These are phyloP conservation scores for Orthochromis indermauri DNA, from an alignment of 2,113 vertebrate species.

Conservation along the genomic window DNA sequence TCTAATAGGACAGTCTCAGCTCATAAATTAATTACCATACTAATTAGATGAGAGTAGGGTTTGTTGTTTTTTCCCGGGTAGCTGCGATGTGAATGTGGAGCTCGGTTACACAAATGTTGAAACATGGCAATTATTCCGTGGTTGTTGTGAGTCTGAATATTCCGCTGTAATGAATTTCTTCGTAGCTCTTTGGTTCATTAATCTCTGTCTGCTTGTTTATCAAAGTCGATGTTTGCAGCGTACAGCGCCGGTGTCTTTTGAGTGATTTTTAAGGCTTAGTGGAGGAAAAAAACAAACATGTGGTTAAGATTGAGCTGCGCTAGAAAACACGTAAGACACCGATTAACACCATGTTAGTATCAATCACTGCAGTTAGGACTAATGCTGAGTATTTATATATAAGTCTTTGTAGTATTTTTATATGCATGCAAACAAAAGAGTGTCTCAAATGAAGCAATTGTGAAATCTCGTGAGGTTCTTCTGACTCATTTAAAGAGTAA, in stretches of 20 bases:
- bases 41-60: constrained; percentile 20
- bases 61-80: constrained; percentile 7
- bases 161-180: constrained; percentile 36
- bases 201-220: constrained; percentile 46
- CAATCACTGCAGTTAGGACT: background rate
- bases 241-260: background rate
- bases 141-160: constrained; percentile 30
- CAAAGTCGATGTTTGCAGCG: constrained; percentile 18
- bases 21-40: constrained; percentile 34
- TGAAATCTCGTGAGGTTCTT: background rate
- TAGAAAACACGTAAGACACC: background rate
- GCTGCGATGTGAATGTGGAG: background rate
- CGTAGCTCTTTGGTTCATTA: constrained; percentile 36
- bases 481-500: background rate
- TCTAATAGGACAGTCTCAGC: background rate
- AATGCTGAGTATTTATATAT: background rate
- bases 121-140: constrained; percentile 36
- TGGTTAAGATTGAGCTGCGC: background rate
- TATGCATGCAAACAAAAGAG: background rate
- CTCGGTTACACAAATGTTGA: constrained; percentile 28
- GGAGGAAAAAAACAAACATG: background rate
- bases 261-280: background rate
- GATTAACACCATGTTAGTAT: constrained; percentile 5
- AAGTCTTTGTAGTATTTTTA: background rate
- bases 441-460: background rate